phyloP scores from a whole-genome alignment of 2,888 invertebrate genomes.

The Scrobipalpa costella region DNA sequence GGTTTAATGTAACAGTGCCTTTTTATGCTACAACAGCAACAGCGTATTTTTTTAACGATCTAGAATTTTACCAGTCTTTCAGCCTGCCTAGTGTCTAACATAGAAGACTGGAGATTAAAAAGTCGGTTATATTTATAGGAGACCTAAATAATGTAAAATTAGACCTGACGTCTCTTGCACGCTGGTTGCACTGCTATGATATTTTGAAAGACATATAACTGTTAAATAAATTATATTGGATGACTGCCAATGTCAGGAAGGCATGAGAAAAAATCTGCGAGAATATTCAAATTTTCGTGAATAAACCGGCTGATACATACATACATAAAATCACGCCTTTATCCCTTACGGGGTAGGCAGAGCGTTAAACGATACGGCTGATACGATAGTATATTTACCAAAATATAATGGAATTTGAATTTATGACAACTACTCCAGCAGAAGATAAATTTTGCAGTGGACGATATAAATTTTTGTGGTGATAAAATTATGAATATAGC shows the following conservation, averaged over 20 bases:
- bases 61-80: background rate
- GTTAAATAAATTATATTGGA: slow-evolving; percentile 69
- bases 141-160: slow-evolving; percentile 46
- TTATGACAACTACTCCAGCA: background rate
- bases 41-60: too few relatives aligned
- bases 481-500: too few relatives aligned
- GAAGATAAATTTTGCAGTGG: background rate
- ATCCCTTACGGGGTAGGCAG: too few relatives aligned
- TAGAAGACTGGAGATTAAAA: slow-evolving; percentile 35
- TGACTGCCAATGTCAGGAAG: slow-evolving; percentile 52
- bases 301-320: slow-evolving; percentile 1
- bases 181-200: slow-evolving; percentile 53
- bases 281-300: slow-evolving; percentile 17
- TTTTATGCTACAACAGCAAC: too few relatives aligned
- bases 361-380: too few relatives aligned
- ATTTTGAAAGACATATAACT: slow-evolving; percentile 66
- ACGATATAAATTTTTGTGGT: background rate
- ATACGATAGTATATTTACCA: background rate
- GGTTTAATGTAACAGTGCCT: too few relatives aligned
- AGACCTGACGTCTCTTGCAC: slow-evolving; percentile 59
- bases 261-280: slow-evolving; percentile 31
- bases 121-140: slow-evolving; percentile 42
- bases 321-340: too few relatives aligned
- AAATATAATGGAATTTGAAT: too few relatives aligned
- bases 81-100: background rate